A percentile compares a stretch with the other conserved stretches of the same genome.
Conservation (phyloP, 2,113 vertebrate species). For the Saguinus imperator region DNA sequence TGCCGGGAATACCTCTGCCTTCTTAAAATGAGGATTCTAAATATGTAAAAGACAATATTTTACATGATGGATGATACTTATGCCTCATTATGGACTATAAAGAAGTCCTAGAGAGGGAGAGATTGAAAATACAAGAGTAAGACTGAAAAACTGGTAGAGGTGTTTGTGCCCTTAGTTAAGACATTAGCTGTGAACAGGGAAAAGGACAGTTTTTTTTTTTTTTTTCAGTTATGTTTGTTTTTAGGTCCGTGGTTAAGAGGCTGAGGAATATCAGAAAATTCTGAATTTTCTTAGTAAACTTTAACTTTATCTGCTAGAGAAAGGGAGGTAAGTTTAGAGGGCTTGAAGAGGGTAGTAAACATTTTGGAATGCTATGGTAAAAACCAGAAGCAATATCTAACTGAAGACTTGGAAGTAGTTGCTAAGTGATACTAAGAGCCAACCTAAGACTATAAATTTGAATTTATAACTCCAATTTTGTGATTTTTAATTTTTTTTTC, state of each 20-base stretch:
- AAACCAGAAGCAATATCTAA: not conserved
- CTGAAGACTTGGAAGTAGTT: not conserved
- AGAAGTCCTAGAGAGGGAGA: not conserved
- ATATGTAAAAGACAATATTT: constrained; percentile 16
- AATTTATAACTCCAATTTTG: not conserved
- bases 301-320: not conserved
- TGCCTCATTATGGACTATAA: not conserved
- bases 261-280: not conserved
- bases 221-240: not conserved
- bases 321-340: not conserved
- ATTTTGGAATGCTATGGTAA: constrained; percentile 15
- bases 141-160: not conserved
- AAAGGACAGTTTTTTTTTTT: not conserved
- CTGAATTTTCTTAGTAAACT: constrained; percentile 46
- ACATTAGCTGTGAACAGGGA: not conserved
- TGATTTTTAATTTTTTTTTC: not conserved
- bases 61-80: not conserved
- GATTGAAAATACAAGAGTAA: not conserved
- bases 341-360: constrained; percentile 20
- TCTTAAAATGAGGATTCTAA: constrained; percentile 42
- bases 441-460: not conserved
- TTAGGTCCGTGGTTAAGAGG: not conserved
- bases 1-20: not conserved
- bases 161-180: not conserved
- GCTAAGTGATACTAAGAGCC: not conserved